A percentile compares a stretch with the other conserved stretches of the same genome.
Conservation (phyloP, 2,113 vertebrate genomes). For the Podiceps cristatus region DNA sequence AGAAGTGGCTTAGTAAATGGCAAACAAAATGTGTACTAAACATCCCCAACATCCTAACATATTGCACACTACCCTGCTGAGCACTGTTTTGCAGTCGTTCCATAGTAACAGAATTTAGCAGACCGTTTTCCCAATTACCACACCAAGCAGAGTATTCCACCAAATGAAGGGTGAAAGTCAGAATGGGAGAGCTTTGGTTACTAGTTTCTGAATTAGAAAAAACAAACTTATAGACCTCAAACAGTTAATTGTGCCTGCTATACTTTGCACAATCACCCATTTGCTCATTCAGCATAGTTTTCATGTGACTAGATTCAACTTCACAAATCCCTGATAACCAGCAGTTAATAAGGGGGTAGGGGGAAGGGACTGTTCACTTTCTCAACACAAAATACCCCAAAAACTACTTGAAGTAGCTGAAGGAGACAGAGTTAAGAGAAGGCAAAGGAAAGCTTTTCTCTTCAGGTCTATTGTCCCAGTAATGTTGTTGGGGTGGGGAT, state of each 20-base stretch:
- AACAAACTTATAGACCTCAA: background rate
- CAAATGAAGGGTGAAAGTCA: background rate
- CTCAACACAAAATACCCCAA: background rate
- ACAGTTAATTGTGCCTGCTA: background rate
- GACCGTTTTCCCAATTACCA: background rate
- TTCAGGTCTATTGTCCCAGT: background rate
- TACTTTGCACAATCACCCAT: background rate
- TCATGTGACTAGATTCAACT: background rate
- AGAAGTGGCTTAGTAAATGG: background rate
- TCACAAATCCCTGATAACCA: background rate
- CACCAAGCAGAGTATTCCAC: background rate
- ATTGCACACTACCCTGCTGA: background rate
- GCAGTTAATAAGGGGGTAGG: background rate
- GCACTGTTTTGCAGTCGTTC: background rate
- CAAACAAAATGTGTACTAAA: background rate
- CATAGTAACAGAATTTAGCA: background rate
- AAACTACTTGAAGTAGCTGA: background rate
- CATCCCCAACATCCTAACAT: background rate
- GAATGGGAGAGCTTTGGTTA: background rate
- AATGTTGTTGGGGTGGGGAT: background rate
- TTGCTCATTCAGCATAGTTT: constrained; percentile 22
- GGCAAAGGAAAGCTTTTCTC: background rate
- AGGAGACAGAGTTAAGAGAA: background rate
- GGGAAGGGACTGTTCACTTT: background rate
- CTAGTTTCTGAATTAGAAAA: background rate